A percentile compares a stretch with the other conserved stretches of the same genome.
Conservation (phyloP, 2,113 vertebrate species). For the Corapipo altera region DNA sequence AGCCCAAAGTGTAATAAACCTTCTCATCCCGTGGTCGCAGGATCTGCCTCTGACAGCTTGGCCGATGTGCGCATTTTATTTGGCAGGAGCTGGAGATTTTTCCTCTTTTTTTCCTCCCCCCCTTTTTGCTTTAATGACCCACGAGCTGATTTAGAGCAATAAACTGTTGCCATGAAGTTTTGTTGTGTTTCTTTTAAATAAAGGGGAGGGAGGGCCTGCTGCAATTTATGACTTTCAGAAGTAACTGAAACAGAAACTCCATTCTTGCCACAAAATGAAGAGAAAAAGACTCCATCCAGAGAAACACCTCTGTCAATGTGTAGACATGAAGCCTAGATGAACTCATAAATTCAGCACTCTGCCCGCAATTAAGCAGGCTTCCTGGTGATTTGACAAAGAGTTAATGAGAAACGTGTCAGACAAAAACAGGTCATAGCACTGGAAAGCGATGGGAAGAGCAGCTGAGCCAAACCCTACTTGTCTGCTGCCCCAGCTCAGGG, state of each 20-base stretch:
- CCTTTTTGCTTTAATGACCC: conserved; percentile 39
- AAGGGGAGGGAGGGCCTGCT: conserved; percentile 6
- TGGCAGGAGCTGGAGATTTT: conserved; percentile 12
- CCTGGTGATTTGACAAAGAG: conserved; percentile 45
- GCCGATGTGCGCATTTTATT: conserved; percentile 28
- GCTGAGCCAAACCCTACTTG: not conserved
- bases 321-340: conserved; percentile 37
- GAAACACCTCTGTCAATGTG: conserved; percentile 62
- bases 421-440: not conserved
- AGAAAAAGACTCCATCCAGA: conserved; percentile 42
- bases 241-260: conserved; percentile 65
- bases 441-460: not conserved
- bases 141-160: conserved; percentile 43
- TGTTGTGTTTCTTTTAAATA: conserved; percentile 44
- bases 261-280: conserved; percentile 53
- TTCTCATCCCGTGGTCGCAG: conserved; percentile 58
- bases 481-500: not conserved
- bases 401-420: conserved; percentile 48
- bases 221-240: conserved; percentile 45
- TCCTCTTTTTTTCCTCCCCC: not conserved
- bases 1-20: conserved; percentile 37
- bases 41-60: conserved; percentile 62
- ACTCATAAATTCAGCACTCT: conserved; percentile 63
- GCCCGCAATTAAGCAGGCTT: conserved; percentile 47
- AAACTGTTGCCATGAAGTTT: conserved; percentile 26